Percentiles rank a stretch among this genome's conserved stretches.
These are phyloP conservation scores for Conus canariensis DNA, from an alignment of 2,888 invertebrate genomes.

Conservation along the genomic window DNA sequence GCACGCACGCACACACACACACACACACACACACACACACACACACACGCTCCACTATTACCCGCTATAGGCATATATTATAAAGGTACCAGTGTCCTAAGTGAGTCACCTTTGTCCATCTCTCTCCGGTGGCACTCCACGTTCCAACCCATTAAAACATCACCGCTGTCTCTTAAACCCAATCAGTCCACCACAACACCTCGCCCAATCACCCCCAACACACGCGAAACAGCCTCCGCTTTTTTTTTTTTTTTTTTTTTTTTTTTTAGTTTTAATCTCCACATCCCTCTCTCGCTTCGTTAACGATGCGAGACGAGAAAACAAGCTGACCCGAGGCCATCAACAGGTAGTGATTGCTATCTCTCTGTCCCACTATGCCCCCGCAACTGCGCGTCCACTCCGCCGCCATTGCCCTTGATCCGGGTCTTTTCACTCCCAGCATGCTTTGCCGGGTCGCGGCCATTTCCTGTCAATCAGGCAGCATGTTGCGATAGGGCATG, in stretches of 20 bases:
- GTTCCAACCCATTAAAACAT: no score
- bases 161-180: no score
- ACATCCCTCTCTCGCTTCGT: not conserved
- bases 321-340: not conserved
- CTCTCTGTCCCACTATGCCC: not conserved
- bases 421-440: slow-evolving; percentile 15
- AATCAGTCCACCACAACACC: no score
- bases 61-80: no score
- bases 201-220: no score
- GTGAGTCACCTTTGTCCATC: not conserved
- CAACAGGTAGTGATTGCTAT: not conserved
- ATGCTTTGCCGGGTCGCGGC: not conserved
- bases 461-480: slow-evolving; percentile 9
- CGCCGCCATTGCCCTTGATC: not conserved
- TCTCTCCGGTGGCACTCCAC: not conserved
- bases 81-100: not conserved
- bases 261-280: no score
- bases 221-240: no score
- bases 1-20: no score
- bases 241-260: not conserved
- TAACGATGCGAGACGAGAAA: not conserved
- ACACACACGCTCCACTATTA: no score
- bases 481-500: not conserved
- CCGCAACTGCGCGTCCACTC: not conserved
- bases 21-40: no score